Evolutionary conservation across 2,113 vertebrate species (phyloP).

Genomic region (Kryptolebias marmoratus): DNA sequence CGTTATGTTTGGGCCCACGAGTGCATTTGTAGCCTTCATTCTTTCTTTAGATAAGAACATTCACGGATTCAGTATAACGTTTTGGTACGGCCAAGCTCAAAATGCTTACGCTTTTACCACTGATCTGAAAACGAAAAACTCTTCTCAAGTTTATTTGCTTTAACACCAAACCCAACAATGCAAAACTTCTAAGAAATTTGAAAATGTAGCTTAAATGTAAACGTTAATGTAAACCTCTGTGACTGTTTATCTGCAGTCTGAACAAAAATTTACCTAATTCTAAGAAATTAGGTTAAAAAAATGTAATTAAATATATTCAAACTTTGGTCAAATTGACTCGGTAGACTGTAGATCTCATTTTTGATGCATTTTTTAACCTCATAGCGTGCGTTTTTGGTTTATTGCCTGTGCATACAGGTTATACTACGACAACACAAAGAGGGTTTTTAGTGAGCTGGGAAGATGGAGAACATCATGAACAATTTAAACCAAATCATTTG

Average conservation of each 20-base stretch:
- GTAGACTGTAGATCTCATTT: neutral
- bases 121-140: neutral
- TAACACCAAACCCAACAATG: slow-evolving; percentile 1
- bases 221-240: slow-evolving; percentile 5
- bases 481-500: slow-evolving; percentile 15
- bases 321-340: neutral
- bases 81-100: neutral
- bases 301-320: neutral
- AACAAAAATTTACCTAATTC: slow-evolving; percentile 20
- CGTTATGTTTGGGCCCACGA: too few species aligned
- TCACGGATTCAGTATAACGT: too few species aligned
- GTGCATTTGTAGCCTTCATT: too few species aligned
- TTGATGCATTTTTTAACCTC: neutral
- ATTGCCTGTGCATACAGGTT: neutral
- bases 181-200: neutral
- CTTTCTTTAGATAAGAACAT: too few species aligned
- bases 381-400: neutral
- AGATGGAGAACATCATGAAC: slow-evolving; percentile 4
- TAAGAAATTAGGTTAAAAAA: slow-evolving; percentile 1
- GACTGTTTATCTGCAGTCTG: neutral
- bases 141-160: neutral
- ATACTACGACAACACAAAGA: neutral
- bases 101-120: neutral
- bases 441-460: neutral
- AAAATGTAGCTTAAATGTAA: slow-evolving; percentile 33